Evolutionary conservation across 2,113 vertebrate genomes (phyloP).

Genomic region (Cyanoramphus novaezelandiae): DNA sequence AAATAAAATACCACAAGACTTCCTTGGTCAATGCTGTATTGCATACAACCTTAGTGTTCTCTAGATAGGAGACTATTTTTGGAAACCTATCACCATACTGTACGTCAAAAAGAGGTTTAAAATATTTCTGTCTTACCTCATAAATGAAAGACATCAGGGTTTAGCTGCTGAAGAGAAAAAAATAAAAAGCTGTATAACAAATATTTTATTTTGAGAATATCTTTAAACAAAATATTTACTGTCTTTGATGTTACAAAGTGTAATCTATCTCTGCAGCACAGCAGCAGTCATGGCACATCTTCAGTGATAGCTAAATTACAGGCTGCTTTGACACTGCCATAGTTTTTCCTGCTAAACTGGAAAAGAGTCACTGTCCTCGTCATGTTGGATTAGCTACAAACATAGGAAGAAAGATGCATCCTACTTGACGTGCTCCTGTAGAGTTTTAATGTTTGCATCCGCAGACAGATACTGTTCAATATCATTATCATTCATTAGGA

Average conservation of each 20-base stretch:
- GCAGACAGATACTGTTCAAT: not conserved
- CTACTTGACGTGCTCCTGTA: not conserved
- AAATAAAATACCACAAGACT: not conserved
- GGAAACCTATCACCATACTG: not conserved
- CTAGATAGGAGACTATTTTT: not conserved
- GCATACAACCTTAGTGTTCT: not conserved
- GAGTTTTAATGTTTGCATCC: not conserved
- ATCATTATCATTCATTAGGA: not conserved
- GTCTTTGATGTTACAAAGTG: not conserved
- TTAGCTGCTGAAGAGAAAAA: not conserved
- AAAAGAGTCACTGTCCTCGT: not conserved
- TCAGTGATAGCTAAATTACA: not conserved
- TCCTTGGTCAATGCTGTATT: not conserved
- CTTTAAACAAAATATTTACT: not conserved
- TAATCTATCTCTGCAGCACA: not conserved
- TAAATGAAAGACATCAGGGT: not conserved
- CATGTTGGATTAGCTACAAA: not conserved
- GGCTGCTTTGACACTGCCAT: not conserved
- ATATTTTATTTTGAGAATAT: conserved; percentile 39
- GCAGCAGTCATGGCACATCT: not conserved
- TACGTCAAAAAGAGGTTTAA: not conserved
- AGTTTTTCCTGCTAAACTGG: not conserved
- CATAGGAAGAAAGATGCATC: not conserved
- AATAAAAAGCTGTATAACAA: not conserved
- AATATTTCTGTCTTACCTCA: not conserved